These are phyloP conservation scores for Platanista minor DNA, from an alignment of 2,113 vertebrate species.

Conservation along the genomic window DNA sequence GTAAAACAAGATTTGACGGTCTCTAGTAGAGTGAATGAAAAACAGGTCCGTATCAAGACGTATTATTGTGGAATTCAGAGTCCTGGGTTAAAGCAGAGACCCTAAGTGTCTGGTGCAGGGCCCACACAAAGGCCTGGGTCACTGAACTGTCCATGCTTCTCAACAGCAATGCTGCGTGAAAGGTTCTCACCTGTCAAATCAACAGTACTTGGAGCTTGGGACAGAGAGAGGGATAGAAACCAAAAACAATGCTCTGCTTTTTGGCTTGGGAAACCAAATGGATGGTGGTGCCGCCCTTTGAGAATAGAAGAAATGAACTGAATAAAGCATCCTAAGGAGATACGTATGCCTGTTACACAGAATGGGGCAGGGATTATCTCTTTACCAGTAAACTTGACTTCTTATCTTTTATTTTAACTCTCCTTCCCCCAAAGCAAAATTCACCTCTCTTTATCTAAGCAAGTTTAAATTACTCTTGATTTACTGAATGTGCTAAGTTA, in stretches of 20 bases:
- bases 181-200: neutral
- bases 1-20: neutral
- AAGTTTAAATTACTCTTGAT: neutral
- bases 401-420: neutral
- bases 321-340: neutral
- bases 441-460: neutral
- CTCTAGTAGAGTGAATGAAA: neutral
- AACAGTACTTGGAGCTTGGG: neutral
- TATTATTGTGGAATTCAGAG: neutral
- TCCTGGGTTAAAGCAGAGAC: neutral
- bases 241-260: neutral
- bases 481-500: neutral
- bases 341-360: neutral
- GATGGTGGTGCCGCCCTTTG: neutral
- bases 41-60: neutral
- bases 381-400: neutral
- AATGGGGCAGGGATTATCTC: neutral
- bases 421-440: neutral
- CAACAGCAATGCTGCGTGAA: neutral
- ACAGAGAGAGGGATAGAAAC: neutral
- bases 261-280: neutral
- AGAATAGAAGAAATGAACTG: too few relatives aligned
- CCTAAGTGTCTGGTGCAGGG: too few relatives aligned
- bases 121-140: neutral
- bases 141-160: neutral